Evolutionary conservation across 2,113 vertebrate genomes (phyloP).

Genomic region (Xenopus tropicalis): UCB_Xtro_10.0 CM004446.2:65095501-65096000

Average conservation of each 20-base stretch:
- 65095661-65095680: conserved; percentile 3
- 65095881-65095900: conserved; percentile 13
- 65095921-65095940: neutral
- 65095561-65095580: too few relatives aligned
- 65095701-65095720: neutral
- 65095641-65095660: neutral
- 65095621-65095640: neutral
- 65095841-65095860: conserved; percentile 18
- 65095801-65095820: conserved; percentile 19
- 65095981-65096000: neutral
- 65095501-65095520: too few relatives aligned
- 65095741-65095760: conserved; percentile 8
- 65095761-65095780: conserved; percentile 31
- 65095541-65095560: too few relatives aligned
- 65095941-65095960: neutral
- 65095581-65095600: neutral
- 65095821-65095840: conserved; percentile 9
- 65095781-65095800: conserved; percentile 27
- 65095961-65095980: neutral
- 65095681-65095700: neutral
- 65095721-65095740: neutral
- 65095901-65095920: conserved; percentile 1
- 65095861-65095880: conserved; percentile 6
- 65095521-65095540: too few relatives aligned
- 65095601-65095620: neutral